Base-by-base conservation (phyloP, 1,140 invertebrate genomes). In the Nylanderia fulva region DNA sequence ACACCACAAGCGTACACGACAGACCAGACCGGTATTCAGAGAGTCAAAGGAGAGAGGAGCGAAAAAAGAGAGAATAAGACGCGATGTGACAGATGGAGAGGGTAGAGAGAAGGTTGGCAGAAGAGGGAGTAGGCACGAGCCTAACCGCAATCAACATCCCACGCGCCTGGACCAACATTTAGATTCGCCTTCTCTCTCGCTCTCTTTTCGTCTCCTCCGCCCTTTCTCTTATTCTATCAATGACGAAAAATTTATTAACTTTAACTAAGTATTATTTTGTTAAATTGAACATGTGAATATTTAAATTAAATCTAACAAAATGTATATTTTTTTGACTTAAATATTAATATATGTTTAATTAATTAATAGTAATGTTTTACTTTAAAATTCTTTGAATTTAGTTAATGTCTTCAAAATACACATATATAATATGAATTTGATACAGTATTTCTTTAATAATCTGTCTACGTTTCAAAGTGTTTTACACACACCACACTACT, bases 21-120 rank as follows among this genome's bases (percentile, higher is more conserved):
- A 92, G 91, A 91, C 86, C 87, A 88, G 92, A 94, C 93, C 93
- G 92, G 93, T 94, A 93, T 94, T 94, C 92, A 93, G 92, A 93
- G 92, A 94, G 91, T 92, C 91, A 91, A 91, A 48, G 60, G 68
- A 72, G 52, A 77, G 69, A 75, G 63, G 45, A 71, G 48, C 21
- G 84, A 69, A 39, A 80, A n/a, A 42, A 52, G 76, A 61, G 76
- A 52, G 45, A 84, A 61, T 52, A 52, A 85, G 75, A 80, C 48
- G 77, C 45, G 76, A 42, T 29, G 42, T 63, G 61, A 77, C 72
- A 42, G 71, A 66, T 29, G 52, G 39, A 68, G 83, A 77, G 66
- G 76, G 68, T 42, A 66, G 29, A 76, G 45, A 68, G 77, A 36
- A 45, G 52, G 64, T 33, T 11, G 77, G 58, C 36, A 71, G 86